A percentile compares a stretch with the other conserved stretches of the same genome.
These are phyloP conservation scores for Urocolius indicus DNA, from an alignment of 2,113 vertebrate species.

Conservation along the genomic window DNA sequence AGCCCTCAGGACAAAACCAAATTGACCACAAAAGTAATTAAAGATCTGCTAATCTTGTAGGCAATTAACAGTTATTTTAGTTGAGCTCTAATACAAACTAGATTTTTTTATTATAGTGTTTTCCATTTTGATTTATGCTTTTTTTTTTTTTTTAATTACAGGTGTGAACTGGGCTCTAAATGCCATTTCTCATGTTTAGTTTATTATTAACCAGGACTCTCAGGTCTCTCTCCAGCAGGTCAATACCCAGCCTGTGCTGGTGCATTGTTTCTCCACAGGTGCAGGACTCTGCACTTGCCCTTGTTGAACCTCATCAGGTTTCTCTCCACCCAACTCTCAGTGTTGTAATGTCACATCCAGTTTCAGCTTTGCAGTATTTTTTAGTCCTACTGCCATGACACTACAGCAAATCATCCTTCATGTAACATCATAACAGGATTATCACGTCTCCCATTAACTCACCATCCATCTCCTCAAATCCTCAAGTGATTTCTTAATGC, in stretches of 20 bases:
- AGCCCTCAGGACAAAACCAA: neutral
- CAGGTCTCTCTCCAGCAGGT: too few species aligned
- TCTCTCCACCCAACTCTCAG: too few species aligned
- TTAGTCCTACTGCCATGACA: neutral
- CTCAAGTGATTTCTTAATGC: neutral
- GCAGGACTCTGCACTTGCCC: too few species aligned
- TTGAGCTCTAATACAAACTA: neutral
- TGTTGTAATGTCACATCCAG: neutral
- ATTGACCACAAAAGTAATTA: neutral
- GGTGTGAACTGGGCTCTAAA: neutral
- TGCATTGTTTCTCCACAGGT: too few species aligned
- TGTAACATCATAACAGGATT: neutral
- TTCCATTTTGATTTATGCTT: neutral
- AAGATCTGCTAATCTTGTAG: neutral
- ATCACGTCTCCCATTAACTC: neutral
- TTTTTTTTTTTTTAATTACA: neutral
- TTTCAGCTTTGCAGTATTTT: neutral
- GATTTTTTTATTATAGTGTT: neutral
- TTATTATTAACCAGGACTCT: too few species aligned
- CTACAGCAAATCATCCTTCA: rapidly evolving
- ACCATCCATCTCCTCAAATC: neutral
- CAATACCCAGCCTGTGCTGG: too few species aligned
- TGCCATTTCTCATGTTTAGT: too few species aligned
- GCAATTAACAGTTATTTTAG: neutral
- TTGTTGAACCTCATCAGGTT: too few species aligned